phyloP scores from a whole-genome alignment of 2,113 vertebrate genomes.

The Ranitomeya imitator region DNA sequence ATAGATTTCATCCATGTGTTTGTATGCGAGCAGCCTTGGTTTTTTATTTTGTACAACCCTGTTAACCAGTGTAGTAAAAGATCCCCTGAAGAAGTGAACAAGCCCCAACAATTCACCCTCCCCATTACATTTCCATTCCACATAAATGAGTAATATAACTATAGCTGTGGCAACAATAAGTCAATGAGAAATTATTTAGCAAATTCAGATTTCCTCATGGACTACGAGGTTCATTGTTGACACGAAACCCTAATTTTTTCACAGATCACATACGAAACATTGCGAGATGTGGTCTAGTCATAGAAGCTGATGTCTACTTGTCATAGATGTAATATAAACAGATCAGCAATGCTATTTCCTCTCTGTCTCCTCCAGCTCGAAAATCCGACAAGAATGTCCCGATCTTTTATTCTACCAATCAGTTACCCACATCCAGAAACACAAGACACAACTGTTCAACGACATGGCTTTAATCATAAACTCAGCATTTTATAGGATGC shows the following conservation, averaged over 20 bases:
- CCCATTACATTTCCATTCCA: too few relatives aligned
- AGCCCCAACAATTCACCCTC: too few relatives aligned
- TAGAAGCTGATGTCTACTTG: conserved; percentile 38
- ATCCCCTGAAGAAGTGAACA: too few relatives aligned
- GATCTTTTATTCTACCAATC: conserved; percentile 4
- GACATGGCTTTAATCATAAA: not conserved
- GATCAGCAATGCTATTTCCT: conserved; percentile 15
- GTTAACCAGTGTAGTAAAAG: too few relatives aligned
- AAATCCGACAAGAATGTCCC: conserved; percentile 31
- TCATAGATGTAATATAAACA: conserved; percentile 39
- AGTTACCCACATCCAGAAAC: not conserved
- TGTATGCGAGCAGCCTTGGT: too few relatives aligned
- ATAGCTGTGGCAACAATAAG: too few relatives aligned
- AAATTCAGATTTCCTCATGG: too few relatives aligned
- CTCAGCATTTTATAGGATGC: not conserved
- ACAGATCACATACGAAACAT: conserved; percentile 14
- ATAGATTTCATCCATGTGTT: too few relatives aligned
- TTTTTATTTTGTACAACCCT: too few relatives aligned
- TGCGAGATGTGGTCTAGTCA: conserved; percentile 17
- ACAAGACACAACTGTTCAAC: not conserved
- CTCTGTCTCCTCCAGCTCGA: not conserved
- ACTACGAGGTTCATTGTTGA: too few relatives aligned
- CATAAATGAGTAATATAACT: too few relatives aligned
- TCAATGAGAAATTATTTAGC: too few relatives aligned
- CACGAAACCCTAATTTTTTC: not conserved